Conservation (phyloP, 2,113 vertebrate genomes). For the Numida meleagris region DNA sequence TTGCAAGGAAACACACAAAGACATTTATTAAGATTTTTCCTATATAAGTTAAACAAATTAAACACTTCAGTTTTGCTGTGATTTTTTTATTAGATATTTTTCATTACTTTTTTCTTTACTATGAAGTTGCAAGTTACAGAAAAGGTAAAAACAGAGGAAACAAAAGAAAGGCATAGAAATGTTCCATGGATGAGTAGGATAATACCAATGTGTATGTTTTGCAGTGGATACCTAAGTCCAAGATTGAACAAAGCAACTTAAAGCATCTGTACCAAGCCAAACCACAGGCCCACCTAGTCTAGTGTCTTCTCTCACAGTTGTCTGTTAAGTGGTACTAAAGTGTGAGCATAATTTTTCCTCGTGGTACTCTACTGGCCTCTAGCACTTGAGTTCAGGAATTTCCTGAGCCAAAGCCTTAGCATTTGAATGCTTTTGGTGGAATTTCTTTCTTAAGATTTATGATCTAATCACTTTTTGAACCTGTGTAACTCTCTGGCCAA, state of each 20-base stretch:
- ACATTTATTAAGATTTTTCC: neutral
- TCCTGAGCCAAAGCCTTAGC: neutral
- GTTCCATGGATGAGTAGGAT: neutral
- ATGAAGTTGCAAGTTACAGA: neutral
- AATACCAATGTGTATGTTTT: neutral
- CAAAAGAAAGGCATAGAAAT: neutral
- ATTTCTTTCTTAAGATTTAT: neutral
- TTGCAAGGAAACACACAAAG: neutral
- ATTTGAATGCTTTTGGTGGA: neutral
- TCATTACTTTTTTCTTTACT: neutral
- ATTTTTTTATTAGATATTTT: neutral
- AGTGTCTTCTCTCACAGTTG: neutral
- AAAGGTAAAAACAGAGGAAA: neutral
- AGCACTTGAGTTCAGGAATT: neutral
- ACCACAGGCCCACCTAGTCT: neutral
- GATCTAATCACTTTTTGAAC: neutral
- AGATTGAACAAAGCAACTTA: neutral
- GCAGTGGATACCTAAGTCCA: neutral
- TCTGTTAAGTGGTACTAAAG: neutral
- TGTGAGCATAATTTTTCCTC: neutral
- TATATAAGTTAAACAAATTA: neutral
- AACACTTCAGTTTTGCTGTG: neutral
- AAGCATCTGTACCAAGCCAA: neutral
- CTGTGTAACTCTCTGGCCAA: neutral
- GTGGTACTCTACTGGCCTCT: rapidly evolving